These are phyloP conservation scores for Epinephelus lanceolatus DNA, from an alignment of 2,113 vertebrate genomes.

Conservation along the genomic window DNA sequence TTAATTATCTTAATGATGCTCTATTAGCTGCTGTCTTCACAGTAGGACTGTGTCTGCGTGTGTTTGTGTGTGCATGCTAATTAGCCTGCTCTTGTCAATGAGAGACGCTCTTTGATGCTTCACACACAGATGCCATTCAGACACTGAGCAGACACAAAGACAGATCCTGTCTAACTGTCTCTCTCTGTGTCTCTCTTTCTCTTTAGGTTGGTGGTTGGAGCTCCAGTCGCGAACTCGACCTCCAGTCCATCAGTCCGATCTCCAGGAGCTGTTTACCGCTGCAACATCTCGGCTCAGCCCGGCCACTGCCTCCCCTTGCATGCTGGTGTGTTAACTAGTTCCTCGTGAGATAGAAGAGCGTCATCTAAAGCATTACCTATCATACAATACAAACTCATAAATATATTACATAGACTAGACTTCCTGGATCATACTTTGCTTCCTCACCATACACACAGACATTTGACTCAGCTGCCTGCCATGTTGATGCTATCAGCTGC, in stretches of 20 bases:
- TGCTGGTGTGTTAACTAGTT: slow-evolving; percentile 47
- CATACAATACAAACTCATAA: neutral
- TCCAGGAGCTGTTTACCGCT: slow-evolving; percentile 91
- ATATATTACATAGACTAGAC: no score
- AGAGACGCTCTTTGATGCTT: slow-evolving; percentile 66
- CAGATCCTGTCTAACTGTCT: slow-evolving; percentile 33
- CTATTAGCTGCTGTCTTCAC: slow-evolving; percentile 17
- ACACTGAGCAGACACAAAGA: slow-evolving; percentile 36
- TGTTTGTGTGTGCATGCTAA: slow-evolving; percentile 56
- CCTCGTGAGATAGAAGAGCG: neutral
- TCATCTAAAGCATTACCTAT: neutral
- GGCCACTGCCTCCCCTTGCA: slow-evolving; percentile 49
- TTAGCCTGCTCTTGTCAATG: slow-evolving; percentile 41
- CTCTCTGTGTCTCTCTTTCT: neutral
- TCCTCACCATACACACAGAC: no score
- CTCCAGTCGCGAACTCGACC: slow-evolving; percentile 87
- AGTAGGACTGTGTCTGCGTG: slow-evolving; percentile 17
- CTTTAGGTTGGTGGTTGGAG: slow-evolving; percentile 91
- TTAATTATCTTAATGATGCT: slow-evolving; percentile 8
- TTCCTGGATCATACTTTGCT: no score
- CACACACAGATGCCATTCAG: slow-evolving; percentile 69
- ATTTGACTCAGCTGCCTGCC: neutral
- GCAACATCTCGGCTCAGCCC: slow-evolving; percentile 80
- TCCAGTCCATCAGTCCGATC: slow-evolving; percentile 71
- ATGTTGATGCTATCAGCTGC: neutral